Evolutionary conservation across 2,888 invertebrate genomes (phyloP), one percentile per base, ranked within the genome.

Genomic region (Lucinisca nassula): DNA sequence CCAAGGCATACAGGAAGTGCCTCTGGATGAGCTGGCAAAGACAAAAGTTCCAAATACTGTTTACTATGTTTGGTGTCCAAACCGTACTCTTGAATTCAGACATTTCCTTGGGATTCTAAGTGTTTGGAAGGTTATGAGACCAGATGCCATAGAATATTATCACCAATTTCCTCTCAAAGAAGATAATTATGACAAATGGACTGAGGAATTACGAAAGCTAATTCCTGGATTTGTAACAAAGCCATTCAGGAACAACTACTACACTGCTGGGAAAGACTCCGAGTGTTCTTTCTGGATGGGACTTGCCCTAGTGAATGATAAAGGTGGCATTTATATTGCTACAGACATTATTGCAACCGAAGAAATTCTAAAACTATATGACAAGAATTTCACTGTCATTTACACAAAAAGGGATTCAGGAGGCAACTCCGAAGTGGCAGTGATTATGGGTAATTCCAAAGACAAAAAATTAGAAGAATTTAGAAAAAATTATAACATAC

Each of bases 101-200:
- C 92, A 95, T 79, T 95, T 94, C 84, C 83, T 96, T 30, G 93
- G 94, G 37, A 92, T 96, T 6, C 37, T 93, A 27, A 95, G 95
- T 75, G 94, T 90, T 21, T 94, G 94, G 91, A 93, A 92, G 51
- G 84, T 91, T 0, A 40, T 95, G 51, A 87, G 91, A 70, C 95
- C 95, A 2, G 95, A 95, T 83, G 85, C 90, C 8, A 91, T 95
- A 1, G 92, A 93, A 37, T 89, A 95, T 40, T 92, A 94, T 61
- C 93, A 92, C 72, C 75, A 92, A 27, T 74, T 76, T 45, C 30
- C 85, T n/a, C 77, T 90, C 21, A 72, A 67, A 35, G 74, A 86
- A 17, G 92, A 93, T 73, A 90, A 91, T 24, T 94, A 94, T 73
- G 92, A 95, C 82, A 90, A 88, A 70, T 95, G 95, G 95, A 72